Base-by-base conservation (phyloP, 2,113 vertebrate species). In the Physeter macrocephalus region DNA sequence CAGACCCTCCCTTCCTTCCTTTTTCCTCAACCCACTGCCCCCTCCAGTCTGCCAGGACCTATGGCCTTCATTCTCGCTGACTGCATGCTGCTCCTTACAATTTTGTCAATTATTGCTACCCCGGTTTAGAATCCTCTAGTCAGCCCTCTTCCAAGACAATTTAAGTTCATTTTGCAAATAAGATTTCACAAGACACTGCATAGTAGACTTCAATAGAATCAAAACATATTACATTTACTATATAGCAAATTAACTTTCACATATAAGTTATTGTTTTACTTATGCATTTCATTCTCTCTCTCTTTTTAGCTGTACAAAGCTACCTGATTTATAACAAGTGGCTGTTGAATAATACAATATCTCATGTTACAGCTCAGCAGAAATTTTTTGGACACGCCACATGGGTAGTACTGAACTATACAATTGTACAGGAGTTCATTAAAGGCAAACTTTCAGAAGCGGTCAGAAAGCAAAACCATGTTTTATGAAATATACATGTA, bases 121-220 rank as follows among this genome's bases (percentile, higher is more conserved):
- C 78, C 57, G 64, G 49, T 69, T 81, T 81, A 31, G 1, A 36
- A 43, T 77, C 18, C 74, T 93, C 88, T 81, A 85, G 61, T 39
- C 80, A 90, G n/a, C 84, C 69, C 64, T 61, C 34, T 69, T 95
- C 62, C 39, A 88, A 85, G 75, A 87, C 36, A 31, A 92, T 59
- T 89, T 88, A 81, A 97, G 93, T 94, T 93, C 71, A 91, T 97
- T 95, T 95, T 85, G 78, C 92, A 95, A 95, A 97, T 88, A 92
- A 95, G 57, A 93, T 92, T 90, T 96, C 83, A 78, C 71, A 93
- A 94, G 66, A 61, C 77, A 88, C 27, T 94, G 71, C 61, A 90
- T 80, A 78, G 87, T 87, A 95, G n/a, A 46, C 95, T 94, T 97
- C 80, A 85, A 52, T 88, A 61, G 61, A 34, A 95, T 95, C 97